Conservation (phyloP, 2,113 vertebrate genomes). For the Chaetorhynchus papuensis region DNA sequence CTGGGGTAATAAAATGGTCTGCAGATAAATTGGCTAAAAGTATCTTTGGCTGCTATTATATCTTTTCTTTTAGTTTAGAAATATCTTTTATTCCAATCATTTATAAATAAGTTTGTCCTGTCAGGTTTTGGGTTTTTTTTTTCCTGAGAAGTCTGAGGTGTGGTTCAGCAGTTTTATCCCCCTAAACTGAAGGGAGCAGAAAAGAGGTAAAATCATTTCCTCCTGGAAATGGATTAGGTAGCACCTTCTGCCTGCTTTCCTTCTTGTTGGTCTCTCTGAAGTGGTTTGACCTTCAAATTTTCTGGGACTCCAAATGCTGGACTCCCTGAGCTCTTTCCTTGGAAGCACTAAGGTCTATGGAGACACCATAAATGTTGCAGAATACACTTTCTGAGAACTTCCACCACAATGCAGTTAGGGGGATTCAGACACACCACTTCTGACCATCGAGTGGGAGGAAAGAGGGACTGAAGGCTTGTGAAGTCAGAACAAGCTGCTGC, state of each 20-base stretch:
- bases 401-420: background rate
- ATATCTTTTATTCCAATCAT: background rate
- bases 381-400: background rate
- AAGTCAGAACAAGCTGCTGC: background rate
- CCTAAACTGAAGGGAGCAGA: background rate
- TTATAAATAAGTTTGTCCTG: background rate
- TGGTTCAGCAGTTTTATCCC: background rate
- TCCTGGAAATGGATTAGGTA: background rate
- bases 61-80: background rate
- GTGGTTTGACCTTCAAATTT: background rate
- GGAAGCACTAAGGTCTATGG: background rate
- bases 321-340: background rate
- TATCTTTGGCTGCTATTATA: background rate
- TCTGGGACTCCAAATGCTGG: background rate
- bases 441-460: accelerated
- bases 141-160: accelerated
- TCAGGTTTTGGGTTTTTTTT: no score
- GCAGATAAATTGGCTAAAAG: background rate
- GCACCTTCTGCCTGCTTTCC: background rate
- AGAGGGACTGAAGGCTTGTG: background rate
- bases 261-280: background rate
- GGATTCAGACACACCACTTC: background rate
- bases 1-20: background rate
- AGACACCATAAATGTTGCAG: background rate
- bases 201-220: background rate